Percentiles rank a stretch among this genome's conserved stretches.
Conservation (phyloP, 2,797 vertebrate species). For the Acestrorhynchus altus region DNA sequence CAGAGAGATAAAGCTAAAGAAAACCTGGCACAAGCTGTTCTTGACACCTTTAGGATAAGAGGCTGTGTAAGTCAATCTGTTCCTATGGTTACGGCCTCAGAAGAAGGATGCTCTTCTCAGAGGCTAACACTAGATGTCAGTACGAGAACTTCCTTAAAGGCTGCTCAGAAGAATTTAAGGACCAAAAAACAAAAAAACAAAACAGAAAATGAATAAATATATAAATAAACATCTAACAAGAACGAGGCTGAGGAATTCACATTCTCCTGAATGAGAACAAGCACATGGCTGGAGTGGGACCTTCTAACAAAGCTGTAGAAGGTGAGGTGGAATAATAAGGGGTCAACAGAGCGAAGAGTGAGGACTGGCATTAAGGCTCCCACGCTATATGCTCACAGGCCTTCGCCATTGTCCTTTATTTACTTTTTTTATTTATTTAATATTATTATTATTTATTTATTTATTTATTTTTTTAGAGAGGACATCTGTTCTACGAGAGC, state of each 20-base stretch:
- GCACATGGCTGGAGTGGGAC: conserved; percentile 38
- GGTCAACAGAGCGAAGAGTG: conserved; percentile 43
- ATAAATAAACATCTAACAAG: background rate
- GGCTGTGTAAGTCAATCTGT: conserved; percentile 36
- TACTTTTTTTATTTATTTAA: no score
- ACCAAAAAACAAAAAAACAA: background rate
- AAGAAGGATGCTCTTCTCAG: conserved; percentile 36
- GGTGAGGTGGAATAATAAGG: conserved; percentile 50
- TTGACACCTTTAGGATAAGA: conserved; percentile 26
- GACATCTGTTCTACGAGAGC: conserved; percentile 48
- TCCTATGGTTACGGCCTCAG: conserved; percentile 52
- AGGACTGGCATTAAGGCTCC: conserved; percentile 52
- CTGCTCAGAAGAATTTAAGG: conserved; percentile 10
- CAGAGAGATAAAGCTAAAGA: background rate
- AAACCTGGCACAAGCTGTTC: background rate
- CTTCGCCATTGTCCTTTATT: conserved; percentile 36
- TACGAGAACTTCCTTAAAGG: conserved; percentile 58
- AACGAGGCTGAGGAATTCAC: conserved; percentile 25
- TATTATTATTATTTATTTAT: no score
- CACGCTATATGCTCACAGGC: conserved; percentile 39
- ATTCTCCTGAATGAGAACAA: conserved; percentile 33
- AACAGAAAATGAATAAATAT: background rate
- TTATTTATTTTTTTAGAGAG: conserved; percentile 34
- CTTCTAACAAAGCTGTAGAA: conserved; percentile 56
- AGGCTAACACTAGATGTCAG: conserved; percentile 66